Base-by-base conservation (phyloP, 1,140 invertebrate species). In the Paralvinella palmiformis region DNA sequence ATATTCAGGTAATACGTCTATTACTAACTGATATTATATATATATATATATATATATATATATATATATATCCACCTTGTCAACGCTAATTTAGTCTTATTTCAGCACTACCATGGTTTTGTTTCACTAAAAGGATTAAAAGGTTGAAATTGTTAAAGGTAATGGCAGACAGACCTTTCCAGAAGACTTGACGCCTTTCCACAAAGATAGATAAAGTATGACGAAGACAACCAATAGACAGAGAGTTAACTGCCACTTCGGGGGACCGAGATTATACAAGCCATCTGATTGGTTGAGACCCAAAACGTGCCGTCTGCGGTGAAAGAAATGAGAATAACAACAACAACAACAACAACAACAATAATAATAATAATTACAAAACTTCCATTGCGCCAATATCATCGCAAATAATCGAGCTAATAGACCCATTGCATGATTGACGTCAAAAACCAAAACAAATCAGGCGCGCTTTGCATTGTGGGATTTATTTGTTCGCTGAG, bases 111-210 rank as follows among this genome's bases (percentile, higher is more conserved):
- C n/a, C n/a, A n/a, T n/a, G n/a, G n/a, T n/a, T n/a, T n/a, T n/a
- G n/a, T n/a, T n/a, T n/a, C n/a, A n/a, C n/a, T n/a, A n/a, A n/a
- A n/a, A n/a, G n/a, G n/a, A n/a, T n/a, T n/a, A n/a, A n/a, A n/a
- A n/a, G n/a, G n/a, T n/a, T n/a, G n/a, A n/a, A n/a, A n/a, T n/a
- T n/a, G n/a, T n/a, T 10, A 10, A 20, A 48, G n/a, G 10, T 10
- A 48, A 4, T 31, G 31, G 22, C 22, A 33, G 6, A 63, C 60
- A 1, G 82, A 93, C 91, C 85, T 98, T 98, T 64, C 96, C 96
- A 27, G 94, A 90, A 77, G 91, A 95, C 68, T 92, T 87, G 0
- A 98, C 93, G 0, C 96, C 96, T 79, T 98, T 98, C 95, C 95
- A 98, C 27, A 98, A 85, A 0, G 94, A 95, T 84, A 98, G 98